Evolutionary conservation across 2,113 vertebrate species (phyloP), one percentile per base, ranked within the genome.

Genomic region (Conger conger): DNA sequence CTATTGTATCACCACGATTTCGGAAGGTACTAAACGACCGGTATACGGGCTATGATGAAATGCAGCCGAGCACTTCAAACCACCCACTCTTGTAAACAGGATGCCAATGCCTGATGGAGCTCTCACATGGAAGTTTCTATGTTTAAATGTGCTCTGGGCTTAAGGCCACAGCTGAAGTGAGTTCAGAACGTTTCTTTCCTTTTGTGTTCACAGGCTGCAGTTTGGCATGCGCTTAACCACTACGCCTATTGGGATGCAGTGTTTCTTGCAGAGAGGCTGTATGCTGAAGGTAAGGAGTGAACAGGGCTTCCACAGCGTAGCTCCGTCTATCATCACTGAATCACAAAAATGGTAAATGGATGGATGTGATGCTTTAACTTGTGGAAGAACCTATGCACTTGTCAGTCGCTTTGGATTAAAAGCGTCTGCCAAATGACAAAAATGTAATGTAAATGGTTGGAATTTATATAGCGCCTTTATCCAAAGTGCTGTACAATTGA

Each of bases 161-260:
- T 23, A n/a, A n/a, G 20, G 20, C 57, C 20, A 60, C 16, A 23
- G 9, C 60, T 68, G 27, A n/a, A 68, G 42, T 76, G 33, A 83
- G 37, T 77, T 45, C 45, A 82, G 33, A 37, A 38, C 79, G 42
- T 37, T 30, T 45, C 11, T 88, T 81, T 45, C 82, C 35, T 88
- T 88, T 76, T 85, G 60, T 42, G 45, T 91, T 82, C 82, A 60
- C 88, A 97, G 97, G 97, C 96, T 95, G 97, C 97, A 93, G 97
- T 97, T 94, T 97, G 97, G 97, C 97, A 97, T 91, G 97, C 97
- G 83, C 95, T 97, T 91, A 97, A 97, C 92, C 97, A 97, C 93
- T 97, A 97, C 86, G 96, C 97, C 86, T 97, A 96, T 84, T 93
- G 96, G 27, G 97, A 97, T 87, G 97, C 97, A 3, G 96, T 97